Evolutionary conservation across 2,888 invertebrate species (phyloP).

Genomic region (Mythimna albipuncta): DNA sequence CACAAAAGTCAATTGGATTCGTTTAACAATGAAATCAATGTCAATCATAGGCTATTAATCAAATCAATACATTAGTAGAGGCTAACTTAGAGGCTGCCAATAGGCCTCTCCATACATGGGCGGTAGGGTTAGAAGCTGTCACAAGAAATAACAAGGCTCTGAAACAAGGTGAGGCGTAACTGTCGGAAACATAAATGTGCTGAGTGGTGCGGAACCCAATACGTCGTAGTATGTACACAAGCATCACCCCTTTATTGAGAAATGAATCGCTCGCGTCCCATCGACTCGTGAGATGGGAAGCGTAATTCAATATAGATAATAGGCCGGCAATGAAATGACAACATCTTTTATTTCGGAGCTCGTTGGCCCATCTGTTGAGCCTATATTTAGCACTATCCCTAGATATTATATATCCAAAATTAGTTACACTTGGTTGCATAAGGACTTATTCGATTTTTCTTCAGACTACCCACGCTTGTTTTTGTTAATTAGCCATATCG

Average conservation of each 20-base stretch:
- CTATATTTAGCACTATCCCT: slow-evolving; percentile 26
- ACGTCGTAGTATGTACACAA: slow-evolving; percentile 53
- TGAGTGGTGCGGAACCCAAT: slow-evolving; percentile 56
- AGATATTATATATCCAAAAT: slow-evolving; percentile 18
- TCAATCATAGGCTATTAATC: background rate
- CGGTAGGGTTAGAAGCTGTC: slow-evolving; percentile 27
- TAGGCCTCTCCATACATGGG: slow-evolving; percentile 10
- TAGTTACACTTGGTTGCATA: slow-evolving; percentile 27
- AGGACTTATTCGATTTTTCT: background rate
- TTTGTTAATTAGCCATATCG: slow-evolving; percentile 81
- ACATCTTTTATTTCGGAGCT: slow-evolving; percentile 57
- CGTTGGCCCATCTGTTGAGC: slow-evolving; percentile 36
- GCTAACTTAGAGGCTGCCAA: slow-evolving; percentile 9
- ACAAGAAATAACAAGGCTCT: slow-evolving; percentile 32
- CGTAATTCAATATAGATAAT: slow-evolving; percentile 71
- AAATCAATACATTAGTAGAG: background rate
- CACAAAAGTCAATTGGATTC: background rate
- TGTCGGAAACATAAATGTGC: slow-evolving; percentile 33
- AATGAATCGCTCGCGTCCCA: slow-evolving; percentile 61
- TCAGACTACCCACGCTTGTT: slow-evolving; percentile 50
- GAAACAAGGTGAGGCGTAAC: slow-evolving; percentile 26
- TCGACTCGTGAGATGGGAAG: slow-evolving; percentile 62
- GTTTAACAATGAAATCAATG: slow-evolving; percentile 1
- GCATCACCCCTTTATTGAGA: slow-evolving; percentile 62
- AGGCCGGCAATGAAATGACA: slow-evolving; percentile 55